Percentiles rank a stretch among this genome's conserved stretches.
Evolutionary conservation across 1,140 invertebrate genomes (phyloP).

Genomic region (Acyrthosiphon pisum): DNA sequence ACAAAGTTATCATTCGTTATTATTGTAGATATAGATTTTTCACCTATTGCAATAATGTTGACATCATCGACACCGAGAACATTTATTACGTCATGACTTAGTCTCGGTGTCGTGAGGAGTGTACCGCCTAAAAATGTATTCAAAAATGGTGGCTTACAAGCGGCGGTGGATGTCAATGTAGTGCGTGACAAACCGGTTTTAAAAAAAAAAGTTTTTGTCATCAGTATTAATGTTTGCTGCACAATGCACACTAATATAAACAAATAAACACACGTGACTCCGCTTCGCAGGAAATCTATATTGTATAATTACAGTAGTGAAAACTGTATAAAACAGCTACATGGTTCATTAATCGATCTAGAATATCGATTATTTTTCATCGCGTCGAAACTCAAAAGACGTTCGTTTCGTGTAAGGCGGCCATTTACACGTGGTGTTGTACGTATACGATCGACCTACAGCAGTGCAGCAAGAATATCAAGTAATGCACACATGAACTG

Average conservation of each 20-base stretch:
- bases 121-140: no score
- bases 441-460: not conserved
- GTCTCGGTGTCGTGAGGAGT: no score
- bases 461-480: not conserved
- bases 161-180: accelerated
- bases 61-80: no score
- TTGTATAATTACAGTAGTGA: not conserved
- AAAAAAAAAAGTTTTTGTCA: not conserved
- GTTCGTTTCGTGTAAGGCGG: no score
- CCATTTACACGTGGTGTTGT: no score
- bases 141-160: not conserved
- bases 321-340: not conserved
- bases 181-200: no score
- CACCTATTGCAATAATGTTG: no score
- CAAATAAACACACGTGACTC: not conserved
- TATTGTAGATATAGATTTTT: not conserved
- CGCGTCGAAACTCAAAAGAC: not conserved
- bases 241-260: not conserved
- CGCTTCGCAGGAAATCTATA: not conserved
- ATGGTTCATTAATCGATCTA: not conserved
- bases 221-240: not conserved
- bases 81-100: no score
- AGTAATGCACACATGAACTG: not conserved
- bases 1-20: not conserved
- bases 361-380: not conserved